Evolutionary conservation across 2,888 invertebrate genomes (phyloP).

Genomic region (Gortyna flavago): DNA sequence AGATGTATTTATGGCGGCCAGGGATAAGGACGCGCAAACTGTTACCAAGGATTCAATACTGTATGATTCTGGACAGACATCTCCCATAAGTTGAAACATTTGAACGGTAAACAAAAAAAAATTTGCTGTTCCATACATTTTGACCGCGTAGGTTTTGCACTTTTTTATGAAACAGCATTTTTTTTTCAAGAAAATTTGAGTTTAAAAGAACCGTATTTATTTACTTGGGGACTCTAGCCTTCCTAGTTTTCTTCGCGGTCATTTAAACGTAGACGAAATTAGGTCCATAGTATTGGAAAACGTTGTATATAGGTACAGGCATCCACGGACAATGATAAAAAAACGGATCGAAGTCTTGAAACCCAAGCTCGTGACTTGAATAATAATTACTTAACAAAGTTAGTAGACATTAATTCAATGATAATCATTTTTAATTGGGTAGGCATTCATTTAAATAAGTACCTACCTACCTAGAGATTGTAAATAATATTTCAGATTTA

Average conservation of each 20-base stretch:
- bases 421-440: neutral
- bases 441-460: neutral
- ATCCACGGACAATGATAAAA: conserved; percentile 7
- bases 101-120: too few relatives aligned
- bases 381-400: conserved; percentile 6
- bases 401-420: neutral
- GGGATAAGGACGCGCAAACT: too few relatives aligned
- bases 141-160: too few relatives aligned
- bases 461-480: neutral
- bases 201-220: neutral
- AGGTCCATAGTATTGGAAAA: conserved; percentile 27
- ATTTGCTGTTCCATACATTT: too few relatives aligned
- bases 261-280: conserved; percentile 7
- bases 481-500: neutral
- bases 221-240: neutral
- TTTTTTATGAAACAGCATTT: too few relatives aligned
- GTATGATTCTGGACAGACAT: too few relatives aligned
- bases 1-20: too few relatives aligned
- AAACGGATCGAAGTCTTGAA: conserved; percentile 9
- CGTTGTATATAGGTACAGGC: neutral
- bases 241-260: neutral
- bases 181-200: neutral
- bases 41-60: too few relatives aligned
- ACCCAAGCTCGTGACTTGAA: conserved; percentile 24
- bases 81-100: too few relatives aligned